These are phyloP conservation scores for Malurus splendens DNA, from an alignment of 2,797 vertebrate species.

Conservation along the genomic window DNA sequence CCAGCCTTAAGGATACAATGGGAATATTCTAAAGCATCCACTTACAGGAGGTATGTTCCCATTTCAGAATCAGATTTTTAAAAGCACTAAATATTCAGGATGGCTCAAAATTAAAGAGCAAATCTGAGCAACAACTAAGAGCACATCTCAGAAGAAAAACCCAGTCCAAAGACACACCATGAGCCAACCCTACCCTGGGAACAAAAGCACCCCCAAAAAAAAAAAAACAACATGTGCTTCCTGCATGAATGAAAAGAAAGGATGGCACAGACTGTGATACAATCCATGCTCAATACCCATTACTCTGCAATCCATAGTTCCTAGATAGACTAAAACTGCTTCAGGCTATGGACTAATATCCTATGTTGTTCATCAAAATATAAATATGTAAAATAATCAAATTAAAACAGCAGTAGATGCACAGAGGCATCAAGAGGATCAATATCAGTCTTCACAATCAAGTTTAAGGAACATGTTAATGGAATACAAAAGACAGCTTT, in stretches of 20 bases:
- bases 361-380: not conserved
- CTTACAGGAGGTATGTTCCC: not conserved
- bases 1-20: not conserved
- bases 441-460: not conserved
- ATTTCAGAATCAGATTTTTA: not conserved
- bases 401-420: not conserved
- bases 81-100: not conserved
- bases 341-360: not conserved
- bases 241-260: not conserved
- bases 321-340: not conserved
- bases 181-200: not conserved
- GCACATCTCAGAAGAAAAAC: not conserved
- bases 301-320: not conserved
- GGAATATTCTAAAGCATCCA: not conserved
- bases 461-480: not conserved
- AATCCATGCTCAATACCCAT: not conserved
- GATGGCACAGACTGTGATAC: not conserved
- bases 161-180: not conserved
- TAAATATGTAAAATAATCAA: not conserved
- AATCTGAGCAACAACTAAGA: not conserved
- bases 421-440: not conserved
- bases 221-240: accelerated
- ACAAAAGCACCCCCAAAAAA: not conserved
- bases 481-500: not conserved
- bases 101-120: not conserved